Evolutionary conservation across 1,140 invertebrate genomes (phyloP).

Genomic region (Phymastichus coffea): DNA sequence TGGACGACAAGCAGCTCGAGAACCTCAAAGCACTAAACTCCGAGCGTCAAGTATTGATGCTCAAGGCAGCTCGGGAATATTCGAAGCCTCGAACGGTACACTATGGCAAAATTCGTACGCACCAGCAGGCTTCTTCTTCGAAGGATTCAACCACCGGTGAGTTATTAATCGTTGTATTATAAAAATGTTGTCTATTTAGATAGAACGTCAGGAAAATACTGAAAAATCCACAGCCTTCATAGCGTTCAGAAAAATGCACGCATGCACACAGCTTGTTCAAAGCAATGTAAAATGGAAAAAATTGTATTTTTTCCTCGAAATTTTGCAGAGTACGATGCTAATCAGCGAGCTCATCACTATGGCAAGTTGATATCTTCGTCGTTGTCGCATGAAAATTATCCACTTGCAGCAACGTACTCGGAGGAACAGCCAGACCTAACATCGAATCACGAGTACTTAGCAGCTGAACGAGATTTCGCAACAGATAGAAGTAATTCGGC

Average conservation of each 20-base stretch:
- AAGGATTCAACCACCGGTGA: conserved; percentile 30
- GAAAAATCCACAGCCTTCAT: no score
- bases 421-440: conserved; percentile 7
- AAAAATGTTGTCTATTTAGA: no score
- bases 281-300: no score
- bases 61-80: conserved; percentile 35
- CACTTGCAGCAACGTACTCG: neutral
- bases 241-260: no score
- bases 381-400: neutral
- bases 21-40: conserved; percentile 34
- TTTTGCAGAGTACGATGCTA: neutral
- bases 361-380: conserved; percentile 1
- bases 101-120: conserved; percentile 45
- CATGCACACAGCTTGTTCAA: no score
- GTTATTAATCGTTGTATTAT: no score
- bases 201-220: no score
- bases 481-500: no score
- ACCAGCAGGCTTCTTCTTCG: conserved; percentile 26
- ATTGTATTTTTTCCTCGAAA: no score
- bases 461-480: conserved; percentile 24
- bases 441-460: conserved; percentile 25
- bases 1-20: conserved; percentile 34
- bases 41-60: conserved; percentile 30
- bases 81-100: conserved; percentile 37
- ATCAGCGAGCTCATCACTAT: conserved; percentile 15